Evolutionary conservation across 2,888 invertebrate species (phyloP), one percentile per base, ranked within the genome.

Genomic region (Tipula helvola): DNA sequence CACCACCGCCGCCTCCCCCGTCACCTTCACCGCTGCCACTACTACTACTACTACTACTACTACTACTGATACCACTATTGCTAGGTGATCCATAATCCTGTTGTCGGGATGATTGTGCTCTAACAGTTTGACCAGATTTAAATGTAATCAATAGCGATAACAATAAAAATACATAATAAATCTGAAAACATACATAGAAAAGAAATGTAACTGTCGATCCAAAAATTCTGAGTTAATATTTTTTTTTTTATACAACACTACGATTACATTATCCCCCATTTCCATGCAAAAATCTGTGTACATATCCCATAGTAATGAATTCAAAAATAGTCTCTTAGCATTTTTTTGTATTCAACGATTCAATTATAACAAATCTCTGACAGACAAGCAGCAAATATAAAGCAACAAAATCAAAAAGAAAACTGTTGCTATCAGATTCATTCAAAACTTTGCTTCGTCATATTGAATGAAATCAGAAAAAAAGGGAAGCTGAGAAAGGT

Each of bases 51-150:
- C 83, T 71, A 10, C 18, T 28, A 28, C 71, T 28, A 71, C 12
- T 71, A 28, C 10, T 71, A 28, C 71, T 28, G 10, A 71, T 10
- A 39, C 16, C 39, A 39, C 41, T 89, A 18, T 88, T 89, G 5
- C 88, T 87, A 47, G 36, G 13, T 39, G n/a, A 41, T 39, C 84
- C 84, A 39, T 84, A 84, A n/a, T 84, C 84, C 41, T 84, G 84
- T 4, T 41, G 36, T 5, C 84, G 39, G 36, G 84, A 84, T 83
- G 83, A 36, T 84, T 84, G 84, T 39, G 84, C 84, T 84, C 39
- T 84, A 41, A 84, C 84, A 84, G 41, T 84, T 84, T 41, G 84
- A 8, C 84, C 84, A 84, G 36, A 39, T 84, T 84, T 84, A 84
- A 84, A 84, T 84, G 84, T 84, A 39, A 84, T 84, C 84, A 84